A percentile compares a stretch with the other conserved stretches of the same genome.
These are phyloP conservation scores for Parapsyche elsis DNA, from an alignment of 1,140 invertebrate species.

Conservation along the genomic window DNA sequence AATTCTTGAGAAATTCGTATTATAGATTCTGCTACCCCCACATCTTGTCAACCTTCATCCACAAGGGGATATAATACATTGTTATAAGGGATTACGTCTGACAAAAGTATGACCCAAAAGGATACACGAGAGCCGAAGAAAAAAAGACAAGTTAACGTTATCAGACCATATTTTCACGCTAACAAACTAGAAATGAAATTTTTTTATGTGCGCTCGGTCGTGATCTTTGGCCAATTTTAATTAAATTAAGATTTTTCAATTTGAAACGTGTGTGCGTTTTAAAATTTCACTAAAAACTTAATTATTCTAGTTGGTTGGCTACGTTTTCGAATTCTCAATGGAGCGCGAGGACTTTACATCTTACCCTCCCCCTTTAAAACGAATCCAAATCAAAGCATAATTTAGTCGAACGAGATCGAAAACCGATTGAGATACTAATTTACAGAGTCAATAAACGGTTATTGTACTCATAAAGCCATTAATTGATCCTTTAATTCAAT, in stretches of 20 bases:
- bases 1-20: conserved; percentile 6
- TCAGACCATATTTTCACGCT: background rate
- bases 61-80: conserved; percentile 30
- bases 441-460: too few species aligned
- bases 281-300: conserved; percentile 1
- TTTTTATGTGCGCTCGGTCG: background rate
- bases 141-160: conserved; percentile 2
- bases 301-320: background rate
- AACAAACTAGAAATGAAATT: conserved; percentile 1
- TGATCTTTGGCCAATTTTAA: too few species aligned
- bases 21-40: conserved; percentile 22
- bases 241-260: background rate
- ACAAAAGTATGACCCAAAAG: conserved; percentile 30
- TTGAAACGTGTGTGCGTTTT: background rate
- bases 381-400: background rate
- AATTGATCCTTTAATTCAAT: too few species aligned
- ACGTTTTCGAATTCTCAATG: conserved; percentile 3
- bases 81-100: conserved; percentile 26
- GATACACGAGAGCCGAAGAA: background rate
- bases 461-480: too few species aligned
- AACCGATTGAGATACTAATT: background rate
- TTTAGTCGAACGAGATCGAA: background rate
- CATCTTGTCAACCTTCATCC: conserved; percentile 30
- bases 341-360: background rate
- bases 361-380: background rate